Base-by-base conservation (phyloP, 2,113 vertebrate genomes). In the Muntiacus muntjak region DNA sequence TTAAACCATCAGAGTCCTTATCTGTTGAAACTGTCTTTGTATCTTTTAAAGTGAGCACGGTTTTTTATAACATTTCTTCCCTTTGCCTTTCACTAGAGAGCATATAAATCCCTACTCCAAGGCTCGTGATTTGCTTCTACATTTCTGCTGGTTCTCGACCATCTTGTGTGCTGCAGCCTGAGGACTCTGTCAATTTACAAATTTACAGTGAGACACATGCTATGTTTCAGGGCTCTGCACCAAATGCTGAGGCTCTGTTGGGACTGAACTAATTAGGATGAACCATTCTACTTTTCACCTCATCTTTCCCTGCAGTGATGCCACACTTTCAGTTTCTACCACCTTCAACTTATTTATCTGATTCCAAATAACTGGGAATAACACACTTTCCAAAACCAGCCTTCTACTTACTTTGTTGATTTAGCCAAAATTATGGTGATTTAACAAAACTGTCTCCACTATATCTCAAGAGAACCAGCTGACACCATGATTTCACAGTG, bases 11-110 rank as follows among this genome's bases (percentile, higher is more conserved):
- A 74, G n/a, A 82, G 57, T 89, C 25, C 47, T 28, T 54, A 93
- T 10, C 19, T 43, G 26, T 1, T 9, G 85, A 81, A 26, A 78
- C 71, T 52, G 82, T 87, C 26, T 21, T 50, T 87, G 26, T 33
- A 47, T 50, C 52, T 84, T 79, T 92, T 30, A 87, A 85, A 90
- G 11, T 5, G 17, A 67, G 43, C n/a, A 78, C 1, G 6, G 26
- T 36, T 97, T 36, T 97, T 79, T 86, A 78, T 83, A 81, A 74
- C 33, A 60, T 47, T 82, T 25, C 21, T 87, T 89, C 81, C 28
- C 45, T 89, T 26, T 91, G 58, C 2, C 25, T 82, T 84, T 83
- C 28, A 25, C 47, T 54, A 19, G 36, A 92, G 58, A 67, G 89
- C 50, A 23, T 23, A 40, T 10, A 84, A 89, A 81, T 19, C 26